phyloP scores from a whole-genome alignment of 1,140 invertebrate genomes.

The Megathymus violae region DNA sequence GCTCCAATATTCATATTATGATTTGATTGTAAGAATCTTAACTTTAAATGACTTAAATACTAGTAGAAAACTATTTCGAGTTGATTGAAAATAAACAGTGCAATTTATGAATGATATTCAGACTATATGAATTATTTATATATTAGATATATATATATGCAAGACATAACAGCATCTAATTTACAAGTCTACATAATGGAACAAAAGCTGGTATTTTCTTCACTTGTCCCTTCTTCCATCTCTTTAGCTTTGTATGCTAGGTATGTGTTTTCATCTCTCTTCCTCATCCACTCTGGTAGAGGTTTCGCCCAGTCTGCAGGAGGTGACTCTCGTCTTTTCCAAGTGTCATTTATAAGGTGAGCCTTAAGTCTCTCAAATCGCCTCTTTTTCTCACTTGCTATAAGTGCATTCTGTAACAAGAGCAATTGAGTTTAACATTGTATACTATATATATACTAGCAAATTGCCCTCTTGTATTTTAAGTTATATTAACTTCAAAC shows the following conservation, averaged over 20 bases:
- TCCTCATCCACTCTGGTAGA: conserved; percentile 89
- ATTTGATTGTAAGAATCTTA: no score
- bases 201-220: conserved; percentile 59
- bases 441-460: no score
- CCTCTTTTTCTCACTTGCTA: conserved; percentile 89
- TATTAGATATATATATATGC: no score
- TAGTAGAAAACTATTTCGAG: no score
- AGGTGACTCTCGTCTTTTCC: conserved; percentile 89
- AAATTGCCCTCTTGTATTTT: no score
- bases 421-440: background rate
- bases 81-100: no score
- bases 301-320: conserved; percentile 91
- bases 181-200: conserved; percentile 74
- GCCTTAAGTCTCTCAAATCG: conserved; percentile 85
- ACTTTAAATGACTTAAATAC: no score
- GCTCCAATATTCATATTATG: no score
- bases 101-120: no score
- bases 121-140: no score
- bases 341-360: conserved; percentile 90
- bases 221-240: conserved; percentile 81
- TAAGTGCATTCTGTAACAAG: conserved; percentile 85
- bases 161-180: no score
- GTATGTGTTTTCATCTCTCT: conserved; percentile 87
- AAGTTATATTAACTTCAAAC: no score
- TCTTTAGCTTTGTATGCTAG: conserved; percentile 86